Percentiles rank a stretch among this genome's conserved stretches.
phyloP scores from a whole-genome alignment of 2,113 vertebrate species.

The Neotragus pygmaeus region DNA sequence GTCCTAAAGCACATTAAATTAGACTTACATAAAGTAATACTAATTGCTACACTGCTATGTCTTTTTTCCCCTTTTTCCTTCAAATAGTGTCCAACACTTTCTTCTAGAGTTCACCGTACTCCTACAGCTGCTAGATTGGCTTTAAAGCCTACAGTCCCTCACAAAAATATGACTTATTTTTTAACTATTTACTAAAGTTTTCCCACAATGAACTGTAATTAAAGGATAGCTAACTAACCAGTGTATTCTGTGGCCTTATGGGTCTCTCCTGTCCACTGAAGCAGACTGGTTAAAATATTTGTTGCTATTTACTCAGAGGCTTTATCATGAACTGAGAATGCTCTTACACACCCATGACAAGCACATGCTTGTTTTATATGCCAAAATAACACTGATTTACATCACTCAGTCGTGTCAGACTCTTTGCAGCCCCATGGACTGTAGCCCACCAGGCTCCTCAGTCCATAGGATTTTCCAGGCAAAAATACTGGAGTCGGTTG shows the following conservation, averaged over 20 bases:
- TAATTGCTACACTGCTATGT: background rate
- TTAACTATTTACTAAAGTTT: slow-evolving; percentile 61
- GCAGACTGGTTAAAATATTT: slow-evolving; percentile 34
- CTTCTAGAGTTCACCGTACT: background rate
- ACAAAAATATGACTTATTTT: background rate
- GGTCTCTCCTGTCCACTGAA: slow-evolving; percentile 41
- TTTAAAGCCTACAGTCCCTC: background rate
- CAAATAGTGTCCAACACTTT: background rate
- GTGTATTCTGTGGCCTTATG: slow-evolving; percentile 60
- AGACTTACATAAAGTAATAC: background rate
- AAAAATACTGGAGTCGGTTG: background rate
- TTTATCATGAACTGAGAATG: slow-evolving; percentile 52
- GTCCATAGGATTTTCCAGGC: background rate
- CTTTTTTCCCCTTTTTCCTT: background rate
- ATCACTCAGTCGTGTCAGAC: background rate
- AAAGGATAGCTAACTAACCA: slow-evolving; percentile 52
- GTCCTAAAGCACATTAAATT: background rate
- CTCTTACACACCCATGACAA: background rate
- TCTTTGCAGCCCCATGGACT: background rate
- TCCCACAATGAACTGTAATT: slow-evolving; percentile 57
- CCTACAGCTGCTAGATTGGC: background rate
- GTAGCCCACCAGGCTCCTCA: background rate
- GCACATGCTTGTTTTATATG: background rate
- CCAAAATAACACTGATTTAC: background rate
- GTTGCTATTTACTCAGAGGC: slow-evolving; percentile 23